Evolutionary conservation across 2,113 vertebrate species (phyloP), one percentile per base, ranked within the genome.

Genomic region (Perccottus glenii): DNA sequence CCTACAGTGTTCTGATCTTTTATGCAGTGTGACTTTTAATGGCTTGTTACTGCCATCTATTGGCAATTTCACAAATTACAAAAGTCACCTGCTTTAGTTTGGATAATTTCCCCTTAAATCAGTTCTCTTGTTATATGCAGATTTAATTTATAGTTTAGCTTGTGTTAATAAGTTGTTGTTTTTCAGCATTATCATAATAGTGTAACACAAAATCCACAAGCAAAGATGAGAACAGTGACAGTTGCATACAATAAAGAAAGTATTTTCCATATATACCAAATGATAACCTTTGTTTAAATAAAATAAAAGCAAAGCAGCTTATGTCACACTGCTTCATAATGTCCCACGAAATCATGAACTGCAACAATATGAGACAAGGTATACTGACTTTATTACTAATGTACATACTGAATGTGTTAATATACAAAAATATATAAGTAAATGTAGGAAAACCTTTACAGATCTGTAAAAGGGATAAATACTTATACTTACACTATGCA

Each of bases 361-460:
- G n/a, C 45, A 59, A 64, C 42, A 82, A 65, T 58, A 64, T 64
- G 19, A 19, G 52, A 62, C 40, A 72, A 59, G 59, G 50, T 67
- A 65, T 57, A 53, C 61, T 40, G 67, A 49, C 49, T 82, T 80
- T 73, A 70, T 70, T 74, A 61, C 56, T 67, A 70, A 69, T 84
- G 19, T 81, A 81, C 78, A 81, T 80, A 81, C 74, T 78, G 36
- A 33, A 12, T 71, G 48, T 68, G 74, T 83, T 84, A 87, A 84
- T 85, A 79, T 85, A 89, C 75, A 88, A 87, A 83, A 90, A 85
- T 85, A 89, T 77, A 79, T 69, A 82, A 19, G 56, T 68, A 73
- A 68, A 82, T 75, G 73, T 76, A 62, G 59, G 57, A 55, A 64
- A 70, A 69, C 51, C 73, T 72, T 73, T 42, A 69, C 55, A 83